Evolutionary conservation across 2,888 invertebrate genomes (phyloP).

Genomic region (Ferdinandea cuprea): DNA sequence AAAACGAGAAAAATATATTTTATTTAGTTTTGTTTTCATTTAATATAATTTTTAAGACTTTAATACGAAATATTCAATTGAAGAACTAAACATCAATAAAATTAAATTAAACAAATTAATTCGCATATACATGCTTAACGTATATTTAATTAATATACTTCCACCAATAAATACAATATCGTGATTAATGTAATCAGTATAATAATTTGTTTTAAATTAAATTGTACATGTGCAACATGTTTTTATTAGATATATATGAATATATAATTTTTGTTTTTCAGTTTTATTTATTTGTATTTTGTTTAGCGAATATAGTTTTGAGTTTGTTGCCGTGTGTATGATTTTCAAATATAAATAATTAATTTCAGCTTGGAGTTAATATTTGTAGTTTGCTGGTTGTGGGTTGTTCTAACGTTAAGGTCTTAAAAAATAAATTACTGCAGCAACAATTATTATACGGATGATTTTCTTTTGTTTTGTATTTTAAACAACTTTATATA

Average conservation of each 20-base stretch:
- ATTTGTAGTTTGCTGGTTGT: slow-evolving; percentile 39
- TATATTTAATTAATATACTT: slow-evolving; percentile 77
- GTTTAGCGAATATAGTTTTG: slow-evolving; percentile 70
- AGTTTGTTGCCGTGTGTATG: slow-evolving; percentile 59
- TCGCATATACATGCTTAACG: slow-evolving; percentile 72
- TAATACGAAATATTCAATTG: slow-evolving; percentile 53
- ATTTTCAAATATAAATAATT: slow-evolving; percentile 43
- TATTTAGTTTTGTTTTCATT: slow-evolving; percentile 37
- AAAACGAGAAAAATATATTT: slow-evolving; percentile 58
- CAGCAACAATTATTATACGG: slow-evolving; percentile 52
- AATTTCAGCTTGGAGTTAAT: slow-evolving; percentile 22
- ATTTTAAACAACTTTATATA: slow-evolving; percentile 49
- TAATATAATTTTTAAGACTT: slow-evolving; percentile 62
- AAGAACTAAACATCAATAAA: slow-evolving; percentile 62
- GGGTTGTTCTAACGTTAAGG: slow-evolving; percentile 22
- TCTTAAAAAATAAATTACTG: slow-evolving; percentile 37
- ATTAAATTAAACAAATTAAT: slow-evolving; percentile 45
- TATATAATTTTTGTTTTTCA: slow-evolving; percentile 62
- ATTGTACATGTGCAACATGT: slow-evolving; percentile 77
- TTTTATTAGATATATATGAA: slow-evolving; percentile 74
- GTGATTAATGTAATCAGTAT: slow-evolving; percentile 78
- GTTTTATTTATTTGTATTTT: slow-evolving; percentile 58
- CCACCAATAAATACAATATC: slow-evolving; percentile 77
- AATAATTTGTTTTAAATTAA: slow-evolving; percentile 76
- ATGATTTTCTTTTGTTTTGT: slow-evolving; percentile 9